phyloP scores from a whole-genome alignment of 2,888 invertebrate species.

The Terebella lapidaria region DNA sequence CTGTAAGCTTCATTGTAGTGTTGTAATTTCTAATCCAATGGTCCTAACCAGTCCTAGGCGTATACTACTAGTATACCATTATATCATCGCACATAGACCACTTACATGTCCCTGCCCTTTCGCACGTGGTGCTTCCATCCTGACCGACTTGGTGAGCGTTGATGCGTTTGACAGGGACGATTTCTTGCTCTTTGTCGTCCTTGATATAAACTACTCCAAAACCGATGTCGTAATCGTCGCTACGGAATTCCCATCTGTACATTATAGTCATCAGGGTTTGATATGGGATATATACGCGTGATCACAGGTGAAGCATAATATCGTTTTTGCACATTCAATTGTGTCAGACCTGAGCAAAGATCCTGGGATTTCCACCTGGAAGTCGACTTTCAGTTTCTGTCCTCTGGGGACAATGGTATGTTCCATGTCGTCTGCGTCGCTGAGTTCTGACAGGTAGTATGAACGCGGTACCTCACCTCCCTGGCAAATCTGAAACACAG shows the following conservation, averaged over 20 bases:
- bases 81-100: too few relatives aligned
- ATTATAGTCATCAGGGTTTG: too few relatives aligned
- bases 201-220: slow-evolving; percentile 68
- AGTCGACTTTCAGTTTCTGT: slow-evolving; percentile 70
- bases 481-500: slow-evolving; percentile 62
- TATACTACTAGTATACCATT: too few relatives aligned
- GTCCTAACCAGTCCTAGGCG: too few relatives aligned
- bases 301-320: too few relatives aligned
- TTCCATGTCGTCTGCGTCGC: slow-evolving; percentile 57
- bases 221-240: slow-evolving; percentile 81
- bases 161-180: slow-evolving; percentile 69
- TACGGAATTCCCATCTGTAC: slow-evolving; percentile 80
- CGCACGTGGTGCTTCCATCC: slow-evolving; percentile 72
- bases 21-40: too few relatives aligned
- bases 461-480: slow-evolving; percentile 68
- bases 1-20: too few relatives aligned
- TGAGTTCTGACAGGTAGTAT: slow-evolving; percentile 58
- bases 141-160: slow-evolving; percentile 73
- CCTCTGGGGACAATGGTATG: slow-evolving; percentile 71
- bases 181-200: slow-evolving; percentile 29
- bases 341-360: slow-evolving; percentile 75
- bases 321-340: too few relatives aligned
- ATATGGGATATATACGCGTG: too few relatives aligned
- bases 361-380: slow-evolving; percentile 67
- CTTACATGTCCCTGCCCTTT: slow-evolving; percentile 77